Percentiles rank a stretch among this genome's conserved stretches.
phyloP scores from a whole-genome alignment of 2,797 vertebrate species.

The Ciconia nigra region DNA sequence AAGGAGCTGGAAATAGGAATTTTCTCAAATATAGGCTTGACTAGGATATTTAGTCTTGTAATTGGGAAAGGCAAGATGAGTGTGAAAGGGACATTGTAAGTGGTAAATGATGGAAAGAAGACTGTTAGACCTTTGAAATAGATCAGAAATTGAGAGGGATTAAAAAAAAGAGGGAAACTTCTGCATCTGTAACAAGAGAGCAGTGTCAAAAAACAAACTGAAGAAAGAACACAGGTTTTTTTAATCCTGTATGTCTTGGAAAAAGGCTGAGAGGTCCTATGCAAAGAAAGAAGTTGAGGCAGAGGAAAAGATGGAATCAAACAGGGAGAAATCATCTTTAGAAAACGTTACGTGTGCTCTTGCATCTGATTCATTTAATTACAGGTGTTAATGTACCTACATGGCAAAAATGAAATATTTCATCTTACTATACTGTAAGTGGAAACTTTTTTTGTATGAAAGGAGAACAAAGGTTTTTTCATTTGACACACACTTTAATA shows the following conservation, averaged over 20 bases:
- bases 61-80: neutral
- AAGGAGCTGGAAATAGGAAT: neutral
- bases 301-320: neutral
- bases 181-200: neutral
- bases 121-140: neutral
- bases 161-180: neutral
- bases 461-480: conserved; percentile 25
- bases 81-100: neutral
- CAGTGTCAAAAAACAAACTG: neutral
- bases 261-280: neutral
- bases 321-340: neutral
- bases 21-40: neutral
- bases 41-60: neutral
- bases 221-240: neutral
- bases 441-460: conserved; percentile 4
- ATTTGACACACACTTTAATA: conserved; percentile 21
- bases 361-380: neutral
- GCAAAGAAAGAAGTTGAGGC: neutral
- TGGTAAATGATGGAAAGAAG: neutral
- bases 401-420: neutral
- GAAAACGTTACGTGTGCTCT: neutral
- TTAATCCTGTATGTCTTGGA: neutral
- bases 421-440: neutral
- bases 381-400: neutral
- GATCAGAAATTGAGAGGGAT: neutral